Percentiles rank a stretch among this genome's conserved stretches.
Conservation (phyloP, 2,888 invertebrate species). For the Platerodrilus igneus region DNA sequence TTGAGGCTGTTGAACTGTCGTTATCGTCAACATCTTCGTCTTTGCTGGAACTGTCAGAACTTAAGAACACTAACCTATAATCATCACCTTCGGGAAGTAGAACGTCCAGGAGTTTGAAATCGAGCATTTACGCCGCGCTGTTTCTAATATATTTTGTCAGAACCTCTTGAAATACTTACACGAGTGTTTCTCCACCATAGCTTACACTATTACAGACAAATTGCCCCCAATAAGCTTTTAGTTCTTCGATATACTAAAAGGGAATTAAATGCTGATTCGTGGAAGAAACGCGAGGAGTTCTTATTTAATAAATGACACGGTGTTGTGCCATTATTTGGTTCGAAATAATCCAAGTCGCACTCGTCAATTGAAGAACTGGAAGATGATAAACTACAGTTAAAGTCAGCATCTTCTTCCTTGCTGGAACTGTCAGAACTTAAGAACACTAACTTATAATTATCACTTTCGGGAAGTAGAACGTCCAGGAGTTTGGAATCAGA, state of each 20-base stretch:
- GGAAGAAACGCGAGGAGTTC: no score
- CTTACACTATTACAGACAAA: no score
- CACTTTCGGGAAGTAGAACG: conserved; percentile 58
- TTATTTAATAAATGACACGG: no score
- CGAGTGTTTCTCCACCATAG: no score
- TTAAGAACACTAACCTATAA: conserved; percentile 82
- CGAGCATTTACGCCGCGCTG: conserved; percentile 43
- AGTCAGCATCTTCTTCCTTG: conserved; percentile 75
- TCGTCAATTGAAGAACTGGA: no score
- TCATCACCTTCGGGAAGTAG: conserved; percentile 63
- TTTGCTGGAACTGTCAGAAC: conserved; percentile 78
- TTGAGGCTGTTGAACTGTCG: conserved; percentile 64
- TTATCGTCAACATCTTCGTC: conserved; percentile 73
- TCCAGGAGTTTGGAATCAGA: conserved; percentile 41
- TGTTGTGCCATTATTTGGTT: no score
- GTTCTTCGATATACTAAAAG: conserved; percentile 47
- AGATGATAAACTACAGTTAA: conserved; percentile 68
- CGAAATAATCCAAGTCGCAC: no score
- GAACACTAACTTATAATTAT: conserved; percentile 83
- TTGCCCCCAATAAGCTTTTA: no score
- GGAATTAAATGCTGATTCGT: conserved; percentile 49
- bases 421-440: conserved; percentile 81
- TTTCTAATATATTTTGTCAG: conserved; percentile 27
- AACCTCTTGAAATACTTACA: no score
- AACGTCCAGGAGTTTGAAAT: conserved; percentile 47